Conservation (phyloP, 2,888 invertebrate genomes). For the Euzetes globulus region DNA sequence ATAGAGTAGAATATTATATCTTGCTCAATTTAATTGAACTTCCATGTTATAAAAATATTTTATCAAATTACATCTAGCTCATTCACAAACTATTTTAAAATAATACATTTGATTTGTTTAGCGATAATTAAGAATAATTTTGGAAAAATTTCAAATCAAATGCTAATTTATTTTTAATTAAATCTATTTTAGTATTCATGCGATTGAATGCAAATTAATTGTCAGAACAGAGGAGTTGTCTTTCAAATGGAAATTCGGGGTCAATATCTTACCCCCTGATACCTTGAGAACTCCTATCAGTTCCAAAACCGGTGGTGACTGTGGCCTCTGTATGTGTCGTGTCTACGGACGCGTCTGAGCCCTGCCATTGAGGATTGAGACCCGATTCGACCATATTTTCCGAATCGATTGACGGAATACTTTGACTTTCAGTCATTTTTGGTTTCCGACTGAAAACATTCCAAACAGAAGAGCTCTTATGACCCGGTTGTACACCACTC, state of each 20-base stretch:
- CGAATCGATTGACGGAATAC: slow-evolving; percentile 32
- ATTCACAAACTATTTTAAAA: no score
- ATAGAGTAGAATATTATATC: background rate
- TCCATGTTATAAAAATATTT: background rate
- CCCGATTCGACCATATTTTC: slow-evolving; percentile 31
- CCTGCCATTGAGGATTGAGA: background rate
- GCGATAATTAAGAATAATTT: no score
- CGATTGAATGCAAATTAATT: slow-evolving; percentile 7
- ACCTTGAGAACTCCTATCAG: slow-evolving; percentile 34
- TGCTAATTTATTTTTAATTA: no score
- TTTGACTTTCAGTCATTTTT: slow-evolving; percentile 28
- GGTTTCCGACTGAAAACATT: slow-evolving; percentile 15
- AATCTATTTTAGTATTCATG: background rate
- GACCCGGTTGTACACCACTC: slow-evolving; percentile 21
- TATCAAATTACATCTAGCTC: no score
- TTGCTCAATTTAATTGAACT: background rate
- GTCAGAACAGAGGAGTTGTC: background rate
- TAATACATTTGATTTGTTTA: no score
- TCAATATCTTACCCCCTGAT: slow-evolving; percentile 39
- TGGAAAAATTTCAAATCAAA: no score
- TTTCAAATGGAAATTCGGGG: slow-evolving; percentile 17
- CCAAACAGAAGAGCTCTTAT: slow-evolving; percentile 22
- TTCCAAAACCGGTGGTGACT: slow-evolving; percentile 20
- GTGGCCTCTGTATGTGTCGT: background rate
- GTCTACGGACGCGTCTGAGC: background rate